phyloP scores from a whole-genome alignment of 2,888 invertebrate species.

The Sisyra nigra region DNA sequence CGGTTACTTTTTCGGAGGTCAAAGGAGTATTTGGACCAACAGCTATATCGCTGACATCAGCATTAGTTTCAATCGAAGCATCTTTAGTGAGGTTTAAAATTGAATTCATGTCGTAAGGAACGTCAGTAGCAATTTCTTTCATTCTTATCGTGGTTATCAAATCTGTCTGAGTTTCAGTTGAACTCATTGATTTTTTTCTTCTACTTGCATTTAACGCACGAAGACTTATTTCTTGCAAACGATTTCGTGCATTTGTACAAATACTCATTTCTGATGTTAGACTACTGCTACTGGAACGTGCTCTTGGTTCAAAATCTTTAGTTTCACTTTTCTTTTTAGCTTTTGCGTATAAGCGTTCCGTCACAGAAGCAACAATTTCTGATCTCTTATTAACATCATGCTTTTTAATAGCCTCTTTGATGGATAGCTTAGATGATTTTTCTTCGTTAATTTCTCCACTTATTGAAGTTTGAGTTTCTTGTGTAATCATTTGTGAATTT shows the following conservation, averaged over 20 bases:
- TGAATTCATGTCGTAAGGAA: slow-evolving; percentile 33
- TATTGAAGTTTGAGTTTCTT: too few species aligned
- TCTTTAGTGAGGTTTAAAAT: slow-evolving; percentile 25
- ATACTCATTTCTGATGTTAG: slow-evolving; percentile 30
- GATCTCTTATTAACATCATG: slow-evolving; percentile 36
- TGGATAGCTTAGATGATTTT: slow-evolving; percentile 12
- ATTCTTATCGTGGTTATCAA: slow-evolving; percentile 31
- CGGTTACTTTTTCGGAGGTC: slow-evolving; percentile 3
- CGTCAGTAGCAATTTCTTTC: slow-evolving; percentile 38
- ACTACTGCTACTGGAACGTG: slow-evolving; percentile 7
- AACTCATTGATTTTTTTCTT: slow-evolving; percentile 27
- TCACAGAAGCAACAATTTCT: slow-evolving; percentile 55
- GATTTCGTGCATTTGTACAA: slow-evolving; percentile 39
- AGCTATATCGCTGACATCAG: slow-evolving; percentile 29
- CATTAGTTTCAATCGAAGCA: slow-evolving; percentile 24
- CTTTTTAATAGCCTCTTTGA: slow-evolving; percentile 22
- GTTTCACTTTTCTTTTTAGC: slow-evolving; percentile 30
- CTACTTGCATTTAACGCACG: slow-evolving; percentile 34
- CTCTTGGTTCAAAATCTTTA: slow-evolving; percentile 10
- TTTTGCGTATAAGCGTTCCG: slow-evolving; percentile 45
- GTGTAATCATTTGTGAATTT: too few species aligned
- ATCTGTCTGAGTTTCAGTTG: slow-evolving; percentile 40
- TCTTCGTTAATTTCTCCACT: not conserved
- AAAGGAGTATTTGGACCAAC: slow-evolving; percentile 28
- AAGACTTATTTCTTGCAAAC: slow-evolving; percentile 39